A percentile compares a stretch with the other conserved stretches of the same genome.
phyloP scores from a whole-genome alignment of 2,888 invertebrate species.

The Digitonthophagus gazella region DNA sequence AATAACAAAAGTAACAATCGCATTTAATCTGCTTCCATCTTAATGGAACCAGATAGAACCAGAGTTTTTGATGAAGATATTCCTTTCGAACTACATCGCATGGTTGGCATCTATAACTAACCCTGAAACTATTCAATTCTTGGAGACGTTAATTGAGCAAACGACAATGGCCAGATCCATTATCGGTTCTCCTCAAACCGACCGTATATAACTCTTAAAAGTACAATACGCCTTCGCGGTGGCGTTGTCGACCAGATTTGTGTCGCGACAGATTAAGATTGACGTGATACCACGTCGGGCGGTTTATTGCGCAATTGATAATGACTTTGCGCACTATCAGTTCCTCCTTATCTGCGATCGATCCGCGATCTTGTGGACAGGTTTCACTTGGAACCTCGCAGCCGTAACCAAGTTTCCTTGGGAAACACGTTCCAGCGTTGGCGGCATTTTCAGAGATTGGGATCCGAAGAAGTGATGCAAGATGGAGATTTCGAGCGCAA shows the following conservation, averaged over 20 bases:
- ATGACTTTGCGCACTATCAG: conserved; percentile 32
- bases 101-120: background rate
- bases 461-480: background rate
- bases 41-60: background rate
- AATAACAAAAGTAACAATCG: no score
- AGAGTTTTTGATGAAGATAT: background rate
- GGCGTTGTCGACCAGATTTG: conserved; percentile 30
- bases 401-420: conserved; percentile 1
- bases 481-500: background rate
- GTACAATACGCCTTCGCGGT: conserved; percentile 24
- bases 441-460: background rate
- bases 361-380: background rate
- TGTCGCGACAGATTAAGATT: conserved; percentile 31
- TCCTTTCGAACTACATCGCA: background rate
- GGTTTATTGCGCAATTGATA: conserved; percentile 34
- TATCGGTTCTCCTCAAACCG: background rate
- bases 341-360: conserved; percentile 27
- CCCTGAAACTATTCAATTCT: background rate
- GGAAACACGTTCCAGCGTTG: conserved; percentile 8
- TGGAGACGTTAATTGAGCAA: conserved; percentile 3
- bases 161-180: conserved; percentile 5
- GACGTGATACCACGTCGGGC: conserved; percentile 30
- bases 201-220: conserved; percentile 12
- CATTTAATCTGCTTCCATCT: background rate
- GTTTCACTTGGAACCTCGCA: conserved; percentile 6